A percentile compares a stretch with the other conserved stretches of the same genome.
These are phyloP conservation scores for Fulmarus glacialis DNA, from an alignment of 2,113 vertebrate species.

Conservation along the genomic window DNA sequence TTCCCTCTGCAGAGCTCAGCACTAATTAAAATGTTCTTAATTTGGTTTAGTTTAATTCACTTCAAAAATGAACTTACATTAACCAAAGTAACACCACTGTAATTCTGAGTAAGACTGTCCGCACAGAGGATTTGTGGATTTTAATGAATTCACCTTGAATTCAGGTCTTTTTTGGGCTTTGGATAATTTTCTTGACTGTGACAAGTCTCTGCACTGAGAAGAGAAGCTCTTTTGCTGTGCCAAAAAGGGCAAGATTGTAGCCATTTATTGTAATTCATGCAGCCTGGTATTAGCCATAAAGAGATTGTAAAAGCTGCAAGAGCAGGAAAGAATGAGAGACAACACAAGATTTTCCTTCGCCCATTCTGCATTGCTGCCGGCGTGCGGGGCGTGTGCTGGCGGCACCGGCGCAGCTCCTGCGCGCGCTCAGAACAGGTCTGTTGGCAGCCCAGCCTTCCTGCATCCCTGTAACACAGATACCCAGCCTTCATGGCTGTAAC, in stretches of 20 bases:
- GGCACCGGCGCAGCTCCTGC: background rate
- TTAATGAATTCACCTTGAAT: slow-evolving; percentile 24
- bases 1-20: slow-evolving; percentile 10
- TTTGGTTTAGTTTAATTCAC: slow-evolving; percentile 9
- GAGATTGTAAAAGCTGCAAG: background rate
- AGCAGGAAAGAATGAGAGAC: background rate
- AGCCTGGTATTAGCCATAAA: background rate
- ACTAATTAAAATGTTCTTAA: slow-evolving; percentile 14
- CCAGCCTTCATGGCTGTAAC: background rate
- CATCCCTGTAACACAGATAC: background rate
- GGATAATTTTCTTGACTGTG: background rate
- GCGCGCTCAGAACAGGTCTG: fast-evolving
- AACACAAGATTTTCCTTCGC: fast-evolving
- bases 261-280: background rate
- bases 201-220: background rate
- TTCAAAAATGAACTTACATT: background rate
- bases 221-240: background rate
- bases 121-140: background rate
- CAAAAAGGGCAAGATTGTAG: background rate
- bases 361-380: background rate
- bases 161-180: background rate
- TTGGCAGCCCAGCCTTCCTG: background rate
- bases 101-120: background rate
- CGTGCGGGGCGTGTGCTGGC: fast-evolving
- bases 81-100: background rate